These are phyloP conservation scores for Paradoxurus hermaphroditus DNA, from an alignment of 2,113 vertebrate species.

Conservation along the genomic window DNA sequence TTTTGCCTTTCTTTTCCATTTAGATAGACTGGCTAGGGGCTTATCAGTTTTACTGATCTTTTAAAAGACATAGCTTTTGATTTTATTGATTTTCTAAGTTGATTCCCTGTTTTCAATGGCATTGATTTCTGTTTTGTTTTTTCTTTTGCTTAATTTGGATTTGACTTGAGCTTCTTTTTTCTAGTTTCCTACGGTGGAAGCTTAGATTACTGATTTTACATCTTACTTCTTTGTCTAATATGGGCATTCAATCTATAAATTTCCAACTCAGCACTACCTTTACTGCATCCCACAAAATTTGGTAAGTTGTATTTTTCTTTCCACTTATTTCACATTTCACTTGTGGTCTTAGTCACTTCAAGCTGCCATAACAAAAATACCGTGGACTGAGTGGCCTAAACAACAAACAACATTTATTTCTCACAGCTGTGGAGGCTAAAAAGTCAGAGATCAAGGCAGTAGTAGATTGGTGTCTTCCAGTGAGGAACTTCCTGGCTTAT, in stretches of 20 bases:
- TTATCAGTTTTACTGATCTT: background rate
- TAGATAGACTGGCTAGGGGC: background rate
- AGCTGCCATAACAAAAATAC: background rate
- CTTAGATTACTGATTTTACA: background rate
- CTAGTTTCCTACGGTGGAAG: background rate
- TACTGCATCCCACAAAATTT: background rate
- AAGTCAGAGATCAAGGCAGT: background rate
- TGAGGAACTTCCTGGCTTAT: too few species aligned
- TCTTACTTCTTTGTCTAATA: background rate
- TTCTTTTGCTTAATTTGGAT: background rate
- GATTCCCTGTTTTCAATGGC: background rate
- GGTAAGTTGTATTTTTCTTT: background rate
- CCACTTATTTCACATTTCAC: background rate
- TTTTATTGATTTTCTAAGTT: background rate
- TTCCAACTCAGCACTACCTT: background rate
- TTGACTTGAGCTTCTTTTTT: background rate
- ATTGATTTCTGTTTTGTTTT: background rate
- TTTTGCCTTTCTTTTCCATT: background rate
- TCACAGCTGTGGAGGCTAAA: background rate
- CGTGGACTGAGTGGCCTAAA: background rate
- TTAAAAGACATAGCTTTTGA: background rate
- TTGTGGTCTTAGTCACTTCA: background rate
- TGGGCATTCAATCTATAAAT: background rate
- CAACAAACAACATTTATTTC: background rate
- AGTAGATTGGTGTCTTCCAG: background rate